These are phyloP conservation scores for Microdon myrmicae DNA, from an alignment of 2,888 invertebrate species.

Conservation along the genomic window DNA sequence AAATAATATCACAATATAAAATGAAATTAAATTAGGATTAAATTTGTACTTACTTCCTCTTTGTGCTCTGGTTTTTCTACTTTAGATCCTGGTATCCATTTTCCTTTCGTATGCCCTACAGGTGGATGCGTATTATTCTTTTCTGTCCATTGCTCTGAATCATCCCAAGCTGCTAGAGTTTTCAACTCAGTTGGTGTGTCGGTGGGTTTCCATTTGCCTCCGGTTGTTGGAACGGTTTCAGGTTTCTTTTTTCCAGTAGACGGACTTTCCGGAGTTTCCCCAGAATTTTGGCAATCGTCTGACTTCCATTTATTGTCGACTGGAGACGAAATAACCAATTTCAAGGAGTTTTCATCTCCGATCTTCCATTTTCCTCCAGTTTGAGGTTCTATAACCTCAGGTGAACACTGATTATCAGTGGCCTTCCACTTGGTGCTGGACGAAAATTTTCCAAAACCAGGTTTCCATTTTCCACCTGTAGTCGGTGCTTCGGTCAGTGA, in stretches of 20 bases:
- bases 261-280: slow-evolving; percentile 70
- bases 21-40: slow-evolving; percentile 66
- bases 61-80: slow-evolving; percentile 69
- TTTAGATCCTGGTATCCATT: slow-evolving; percentile 81
- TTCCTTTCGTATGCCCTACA: slow-evolving; percentile 76
- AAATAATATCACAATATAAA: no score
- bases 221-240: slow-evolving; percentile 64
- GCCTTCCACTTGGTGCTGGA: slow-evolving; percentile 1
- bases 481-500: no score
- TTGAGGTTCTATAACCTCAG: neutral
- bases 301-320: slow-evolving; percentile 55
- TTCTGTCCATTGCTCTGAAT: slow-evolving; percentile 45
- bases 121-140: slow-evolving; percentile 71
- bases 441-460: neutral
- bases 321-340: neutral
- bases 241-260: slow-evolving; percentile 84
- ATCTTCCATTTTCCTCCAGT: slow-evolving; percentile 15
- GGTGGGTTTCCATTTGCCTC: slow-evolving; percentile 26
- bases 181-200: neutral
- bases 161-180: slow-evolving; percentile 64
- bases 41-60: slow-evolving; percentile 66
- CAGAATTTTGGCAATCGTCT: slow-evolving; percentile 57
- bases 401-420: neutral
- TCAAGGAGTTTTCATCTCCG: neutral
- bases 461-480: slow-evolving; percentile 8